A percentile compares a stretch with the other conserved stretches of the same genome.
These are phyloP conservation scores for Beroe forskalii DNA, from an alignment of 37 sponge, comb jelly and placozoan genomes.

Conservation along the genomic window DNA sequence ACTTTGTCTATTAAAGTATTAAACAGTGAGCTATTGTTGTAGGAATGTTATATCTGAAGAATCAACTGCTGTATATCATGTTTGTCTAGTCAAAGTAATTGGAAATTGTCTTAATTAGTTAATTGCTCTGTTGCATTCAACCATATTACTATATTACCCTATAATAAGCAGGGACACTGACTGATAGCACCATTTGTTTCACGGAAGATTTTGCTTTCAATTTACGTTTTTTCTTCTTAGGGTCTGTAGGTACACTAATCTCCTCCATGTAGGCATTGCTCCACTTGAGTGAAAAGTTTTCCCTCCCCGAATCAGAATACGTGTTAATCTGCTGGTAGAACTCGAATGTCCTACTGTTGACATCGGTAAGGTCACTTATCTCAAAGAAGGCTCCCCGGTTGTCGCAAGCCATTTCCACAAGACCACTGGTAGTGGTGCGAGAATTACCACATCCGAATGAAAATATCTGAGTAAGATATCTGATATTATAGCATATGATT, in stretches of 20 bases:
- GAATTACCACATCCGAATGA: slow-evolving; percentile 43
- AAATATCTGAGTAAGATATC: slow-evolving; percentile 2
- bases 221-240: too few relatives aligned
- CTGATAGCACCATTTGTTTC: slow-evolving; percentile 20
- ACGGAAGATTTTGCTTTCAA: not conserved
- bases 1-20: too few relatives aligned
- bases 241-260: not conserved
- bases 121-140: too few relatives aligned
- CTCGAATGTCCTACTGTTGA: slow-evolving; percentile 24
- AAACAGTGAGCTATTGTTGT: too few relatives aligned
- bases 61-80: too few relatives aligned
- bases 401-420: slow-evolving; percentile 38
- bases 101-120: too few relatives aligned
- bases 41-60: too few relatives aligned
- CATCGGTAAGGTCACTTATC: slow-evolving; percentile 3
- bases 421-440: slow-evolving; percentile 41
- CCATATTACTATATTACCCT: not conserved
- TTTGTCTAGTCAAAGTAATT: too few relatives aligned
- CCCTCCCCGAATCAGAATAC: not conserved
- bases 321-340: slow-evolving; percentile 37
- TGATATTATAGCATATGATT: too few relatives aligned
- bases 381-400: slow-evolving; percentile 38
- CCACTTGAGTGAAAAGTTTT: slow-evolving; percentile 26
- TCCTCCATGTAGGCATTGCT: slow-evolving; percentile 41
- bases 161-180: slow-evolving; percentile 45